These are phyloP conservation scores for Alauda arvensis DNA, from an alignment of 2,797 vertebrate species.

Conservation along the genomic window DNA sequence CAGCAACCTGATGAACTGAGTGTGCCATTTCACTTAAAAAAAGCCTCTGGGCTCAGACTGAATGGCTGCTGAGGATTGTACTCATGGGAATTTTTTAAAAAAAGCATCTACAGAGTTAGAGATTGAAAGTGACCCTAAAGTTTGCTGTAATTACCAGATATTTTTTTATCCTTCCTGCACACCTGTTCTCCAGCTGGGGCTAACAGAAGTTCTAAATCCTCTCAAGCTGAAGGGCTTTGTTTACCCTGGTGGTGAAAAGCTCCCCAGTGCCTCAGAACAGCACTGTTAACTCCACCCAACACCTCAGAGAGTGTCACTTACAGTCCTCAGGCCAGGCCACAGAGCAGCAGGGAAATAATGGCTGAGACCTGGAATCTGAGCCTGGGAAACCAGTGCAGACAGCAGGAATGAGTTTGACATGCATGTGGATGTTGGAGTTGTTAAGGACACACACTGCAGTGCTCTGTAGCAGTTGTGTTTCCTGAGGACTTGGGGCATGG, in stretches of 20 bases:
- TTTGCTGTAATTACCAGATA: neutral
- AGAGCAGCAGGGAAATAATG: neutral
- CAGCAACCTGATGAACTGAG: neutral
- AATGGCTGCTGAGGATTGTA: neutral
- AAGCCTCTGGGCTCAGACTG: neutral
- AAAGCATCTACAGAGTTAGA: neutral
- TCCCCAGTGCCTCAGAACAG: neutral
- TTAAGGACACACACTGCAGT: neutral
- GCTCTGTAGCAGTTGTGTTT: neutral
- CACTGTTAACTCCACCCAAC: neutral
- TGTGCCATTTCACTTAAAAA: neutral
- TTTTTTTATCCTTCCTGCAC: neutral
- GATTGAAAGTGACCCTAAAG: neutral
- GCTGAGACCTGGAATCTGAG: neutral
- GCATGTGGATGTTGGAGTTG: neutral
- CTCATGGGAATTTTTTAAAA: neutral
- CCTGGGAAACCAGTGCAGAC: neutral
- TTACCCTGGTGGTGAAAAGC: neutral
- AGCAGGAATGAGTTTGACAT: neutral
- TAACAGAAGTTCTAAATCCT: neutral
- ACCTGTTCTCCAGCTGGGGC: neutral
- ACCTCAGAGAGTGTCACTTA: neutral
- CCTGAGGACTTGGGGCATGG: neutral
- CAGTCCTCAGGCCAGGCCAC: neutral
- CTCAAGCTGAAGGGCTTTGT: neutral